Percentiles rank a stretch among this genome's conserved stretches.
These are phyloP conservation scores for Chaenodraco wilsoni DNA, from an alignment of 2,797 vertebrate genomes.

Conservation along the genomic window DNA sequence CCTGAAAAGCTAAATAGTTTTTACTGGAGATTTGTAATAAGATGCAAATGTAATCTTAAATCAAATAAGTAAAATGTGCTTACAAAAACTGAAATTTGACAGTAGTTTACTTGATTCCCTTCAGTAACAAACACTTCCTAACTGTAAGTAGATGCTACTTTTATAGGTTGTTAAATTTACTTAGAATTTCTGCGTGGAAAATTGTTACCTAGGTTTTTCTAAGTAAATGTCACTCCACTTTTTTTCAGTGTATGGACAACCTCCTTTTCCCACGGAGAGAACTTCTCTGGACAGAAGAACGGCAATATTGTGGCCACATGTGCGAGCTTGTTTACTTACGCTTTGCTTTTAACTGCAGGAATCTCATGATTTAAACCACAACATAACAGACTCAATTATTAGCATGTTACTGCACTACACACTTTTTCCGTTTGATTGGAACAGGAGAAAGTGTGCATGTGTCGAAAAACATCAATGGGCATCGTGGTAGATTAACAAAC, in stretches of 20 bases:
- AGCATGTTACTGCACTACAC: slow-evolving; percentile 69
- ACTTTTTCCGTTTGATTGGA: slow-evolving; percentile 54
- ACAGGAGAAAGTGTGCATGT: slow-evolving; percentile 58
- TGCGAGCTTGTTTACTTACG: slow-evolving; percentile 80
- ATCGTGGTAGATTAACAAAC: slow-evolving; percentile 33
- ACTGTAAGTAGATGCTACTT: too few species aligned
- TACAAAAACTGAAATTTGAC: too few species aligned
- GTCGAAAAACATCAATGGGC: slow-evolving; percentile 41
- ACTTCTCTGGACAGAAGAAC: slow-evolving; percentile 61
- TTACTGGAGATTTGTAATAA: too few species aligned
- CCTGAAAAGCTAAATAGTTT: too few species aligned
- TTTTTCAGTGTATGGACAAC: slow-evolving; percentile 39
- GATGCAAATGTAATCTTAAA: too few species aligned
- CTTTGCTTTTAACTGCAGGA: slow-evolving; percentile 78
- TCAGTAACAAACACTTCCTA: too few species aligned
- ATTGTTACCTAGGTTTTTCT: too few species aligned
- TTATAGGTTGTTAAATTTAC: too few species aligned
- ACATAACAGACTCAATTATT: slow-evolving; percentile 78
- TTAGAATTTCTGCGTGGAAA: too few species aligned
- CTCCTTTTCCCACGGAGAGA: slow-evolving; percentile 53
- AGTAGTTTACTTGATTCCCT: too few species aligned
- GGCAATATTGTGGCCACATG: slow-evolving; percentile 81
- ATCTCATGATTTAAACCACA: slow-evolving; percentile 79
- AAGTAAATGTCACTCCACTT: too few species aligned
- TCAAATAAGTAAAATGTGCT: too few species aligned